Evolutionary conservation across 2,113 vertebrate species (phyloP), one percentile per base, ranked within the genome.

Genomic region (Myotis lucifugus): DNA sequence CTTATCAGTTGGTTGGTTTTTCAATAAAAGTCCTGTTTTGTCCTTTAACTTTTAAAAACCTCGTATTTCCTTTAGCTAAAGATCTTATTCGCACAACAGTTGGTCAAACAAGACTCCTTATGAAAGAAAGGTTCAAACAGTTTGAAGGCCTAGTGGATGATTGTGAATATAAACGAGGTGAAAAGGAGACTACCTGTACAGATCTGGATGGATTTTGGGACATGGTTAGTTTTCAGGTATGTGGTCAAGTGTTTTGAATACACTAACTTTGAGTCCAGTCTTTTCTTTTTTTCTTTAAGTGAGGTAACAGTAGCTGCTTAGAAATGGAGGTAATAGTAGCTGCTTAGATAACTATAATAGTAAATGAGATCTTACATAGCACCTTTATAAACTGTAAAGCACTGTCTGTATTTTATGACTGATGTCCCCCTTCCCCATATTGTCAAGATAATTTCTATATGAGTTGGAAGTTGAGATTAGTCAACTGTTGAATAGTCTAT

Each of bases 201-300:
- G 99, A 99, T 96, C 97, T 99, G 85, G 99, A 99, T 97, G 99
- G 99, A n/a, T 99, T 99, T 98, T 99, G 99, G 99, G 99, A 99
- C 96, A 99, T 99, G 99, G 96, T 99, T 88, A 98, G 98, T 96
- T 99, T 98, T 97, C 99, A 99, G 98, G 99, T 99, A 97, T 4
- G 97, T 95, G 61, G 6, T 59, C 19, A 83, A 74, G 5, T 79
- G 23, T 92, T 89, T 82, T 85, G 61, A 73, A 37, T 52, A 12
- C 48, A n/a, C 14, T 88, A 61, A 40, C 40, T 90, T 34, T 14
- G 25, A 77, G 19, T 42, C 78, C 46, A 1, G n/a, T 73, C 18
- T 78, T 83, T 67, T 42, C 40, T 37, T 21, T 61, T 67, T 82
- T 64, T 42, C 17, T 83, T 73, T 11, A 34, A 67, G 46, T 64